Conservation (phyloP, 1,140 invertebrate genomes). For the Drosophila quadrilineata region DNA sequence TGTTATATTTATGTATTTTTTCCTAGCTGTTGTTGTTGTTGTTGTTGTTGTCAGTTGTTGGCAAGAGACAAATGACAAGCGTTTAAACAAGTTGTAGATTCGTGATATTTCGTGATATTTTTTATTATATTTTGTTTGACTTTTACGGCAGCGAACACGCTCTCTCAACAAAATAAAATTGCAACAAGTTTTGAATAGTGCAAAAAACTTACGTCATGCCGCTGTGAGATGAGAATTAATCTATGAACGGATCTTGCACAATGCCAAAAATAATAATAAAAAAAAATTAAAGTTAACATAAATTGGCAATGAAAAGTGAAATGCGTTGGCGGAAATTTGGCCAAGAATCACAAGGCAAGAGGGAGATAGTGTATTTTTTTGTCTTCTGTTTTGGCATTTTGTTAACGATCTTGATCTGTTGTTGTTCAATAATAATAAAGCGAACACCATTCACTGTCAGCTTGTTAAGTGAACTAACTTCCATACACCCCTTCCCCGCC, state of each 20-base stretch:
- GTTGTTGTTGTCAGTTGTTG: slow-evolving; percentile 36
- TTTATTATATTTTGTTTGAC: slow-evolving; percentile 43
- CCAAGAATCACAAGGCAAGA: slow-evolving; percentile 2
- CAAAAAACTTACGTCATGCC: slow-evolving; percentile 55
- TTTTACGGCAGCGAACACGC: slow-evolving; percentile 38
- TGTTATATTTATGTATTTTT: no score
- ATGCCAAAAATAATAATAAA: not conserved
- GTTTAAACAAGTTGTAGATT: slow-evolving; percentile 67
- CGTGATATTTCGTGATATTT: slow-evolving; percentile 23
- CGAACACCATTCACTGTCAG: slow-evolving; percentile 13
- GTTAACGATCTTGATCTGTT: slow-evolving; percentile 19
- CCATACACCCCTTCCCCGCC: no score
- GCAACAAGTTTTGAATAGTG: slow-evolving; percentile 61
- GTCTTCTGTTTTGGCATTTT: no score
- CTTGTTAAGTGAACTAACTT: slow-evolving; percentile 36
- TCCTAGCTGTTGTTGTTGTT: no score
- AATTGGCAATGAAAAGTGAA: slow-evolving; percentile 41
- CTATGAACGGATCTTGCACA: not conserved
- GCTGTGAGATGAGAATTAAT: not conserved
- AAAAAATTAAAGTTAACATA: no score
- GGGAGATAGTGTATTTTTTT: not conserved
- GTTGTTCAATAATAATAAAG: not conserved
- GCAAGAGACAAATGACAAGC: slow-evolving; percentile 67
- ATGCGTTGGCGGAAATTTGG: slow-evolving; percentile 27
- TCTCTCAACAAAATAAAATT: slow-evolving; percentile 54